Evolutionary conservation across 2,888 invertebrate genomes (phyloP).

Genomic region (Lasioglossum leucozonium): DNA sequence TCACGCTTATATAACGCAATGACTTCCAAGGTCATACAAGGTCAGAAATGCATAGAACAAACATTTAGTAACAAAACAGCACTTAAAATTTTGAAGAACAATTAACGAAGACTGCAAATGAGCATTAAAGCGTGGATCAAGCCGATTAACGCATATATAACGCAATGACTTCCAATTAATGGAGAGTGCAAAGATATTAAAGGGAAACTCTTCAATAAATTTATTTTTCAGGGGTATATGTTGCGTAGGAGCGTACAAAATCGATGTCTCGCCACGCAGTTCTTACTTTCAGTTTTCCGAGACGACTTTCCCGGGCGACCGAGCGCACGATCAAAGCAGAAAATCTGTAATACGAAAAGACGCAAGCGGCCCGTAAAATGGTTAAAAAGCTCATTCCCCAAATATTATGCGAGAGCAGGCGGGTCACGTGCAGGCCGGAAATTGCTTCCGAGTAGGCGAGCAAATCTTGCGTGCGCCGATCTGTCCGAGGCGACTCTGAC

Average conservation of each 20-base stretch:
- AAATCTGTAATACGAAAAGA: not conserved
- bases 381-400: not conserved
- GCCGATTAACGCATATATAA: too few species aligned
- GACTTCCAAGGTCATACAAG: too few species aligned
- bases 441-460: slow-evolving; percentile 11
- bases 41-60: too few species aligned
- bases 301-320: not conserved
- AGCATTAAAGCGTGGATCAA: too few species aligned
- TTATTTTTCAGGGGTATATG: not conserved
- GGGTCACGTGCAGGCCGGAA: not conserved
- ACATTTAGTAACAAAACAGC: too few species aligned
- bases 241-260: not conserved
- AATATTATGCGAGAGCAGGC: not conserved
- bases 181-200: too few species aligned
- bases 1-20: too few species aligned
- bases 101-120: rapidly evolving
- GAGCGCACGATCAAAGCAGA: not conserved
- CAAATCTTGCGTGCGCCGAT: not conserved
- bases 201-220: too few species aligned
- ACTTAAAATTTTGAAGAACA: too few species aligned
- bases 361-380: not conserved
- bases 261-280: not conserved
- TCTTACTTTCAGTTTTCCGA: not conserved
- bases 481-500: not conserved
- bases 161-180: too few species aligned